Conservation (phyloP, 2,797 vertebrate genomes). For the Pseudotriccus pelzelni region DNA sequence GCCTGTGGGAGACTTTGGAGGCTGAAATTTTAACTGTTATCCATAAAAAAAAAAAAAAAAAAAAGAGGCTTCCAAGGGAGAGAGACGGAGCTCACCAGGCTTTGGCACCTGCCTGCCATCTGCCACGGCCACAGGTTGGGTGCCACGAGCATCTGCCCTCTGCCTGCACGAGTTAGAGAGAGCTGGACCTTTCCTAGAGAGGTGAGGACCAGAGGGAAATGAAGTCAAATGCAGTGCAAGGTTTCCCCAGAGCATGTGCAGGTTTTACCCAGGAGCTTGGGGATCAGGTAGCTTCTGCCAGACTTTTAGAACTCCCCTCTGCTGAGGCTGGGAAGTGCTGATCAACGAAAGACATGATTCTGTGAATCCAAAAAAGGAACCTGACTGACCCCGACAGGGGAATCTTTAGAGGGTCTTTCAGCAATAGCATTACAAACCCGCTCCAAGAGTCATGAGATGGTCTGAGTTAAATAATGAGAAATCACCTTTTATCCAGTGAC, state of each 20-base stretch:
- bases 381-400: background rate
- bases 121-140: fast-evolving
- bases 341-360: background rate
- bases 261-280: background rate
- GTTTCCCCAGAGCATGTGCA: fast-evolving
- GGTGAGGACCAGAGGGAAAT: background rate
- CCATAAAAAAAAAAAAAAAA: no score
- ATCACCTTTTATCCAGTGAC: background rate
- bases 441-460: background rate
- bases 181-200: fast-evolving
- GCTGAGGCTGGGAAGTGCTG: background rate
- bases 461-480: background rate
- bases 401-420: background rate
- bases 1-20: background rate
- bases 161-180: background rate
- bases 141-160: background rate
- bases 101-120: fast-evolving
- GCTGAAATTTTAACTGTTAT: background rate
- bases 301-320: fast-evolving
- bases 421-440: background rate
- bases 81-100: background rate
- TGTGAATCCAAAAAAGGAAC: background rate
- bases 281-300: background rate
- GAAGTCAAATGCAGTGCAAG: no score
- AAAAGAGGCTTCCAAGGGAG: background rate